A percentile compares a stretch with the other conserved stretches of the same genome.
phyloP scores from a whole-genome alignment of 92 coral and sea anemone genomes.

The Umimayanthus chanpuru region DNA sequence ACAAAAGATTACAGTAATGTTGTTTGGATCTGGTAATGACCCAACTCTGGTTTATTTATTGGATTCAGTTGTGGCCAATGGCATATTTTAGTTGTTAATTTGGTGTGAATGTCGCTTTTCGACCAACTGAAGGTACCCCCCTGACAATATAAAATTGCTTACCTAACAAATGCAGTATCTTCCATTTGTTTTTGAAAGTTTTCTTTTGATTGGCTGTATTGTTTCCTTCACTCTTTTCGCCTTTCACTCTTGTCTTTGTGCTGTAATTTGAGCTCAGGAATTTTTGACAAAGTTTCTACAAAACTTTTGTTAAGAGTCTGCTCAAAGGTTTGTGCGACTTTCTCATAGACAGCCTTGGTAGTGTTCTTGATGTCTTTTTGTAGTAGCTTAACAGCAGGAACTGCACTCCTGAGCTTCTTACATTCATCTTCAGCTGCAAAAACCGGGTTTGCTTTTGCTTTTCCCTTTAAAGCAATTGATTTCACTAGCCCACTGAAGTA shows the following conservation, averaged over 20 bases:
- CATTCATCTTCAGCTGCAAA: constrained; percentile 37
- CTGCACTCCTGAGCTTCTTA: constrained; percentile 4
- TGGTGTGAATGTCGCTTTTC: background rate
- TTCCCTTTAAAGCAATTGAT: background rate
- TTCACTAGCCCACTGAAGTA: constrained; percentile 42
- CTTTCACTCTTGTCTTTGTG: constrained; percentile 41
- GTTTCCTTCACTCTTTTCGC: too few species aligned
- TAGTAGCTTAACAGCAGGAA: constrained; percentile 10
- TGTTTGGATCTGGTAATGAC: too few species aligned
- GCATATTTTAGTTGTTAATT: background rate
- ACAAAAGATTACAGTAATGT: too few species aligned
- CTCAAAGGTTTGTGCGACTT: constrained; percentile 42
- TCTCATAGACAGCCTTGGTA: constrained; percentile 52
- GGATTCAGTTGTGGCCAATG: too few species aligned
- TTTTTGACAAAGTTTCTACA: constrained; percentile 52
- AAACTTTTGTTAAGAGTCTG: constrained; percentile 32
- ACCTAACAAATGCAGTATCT: too few species aligned
- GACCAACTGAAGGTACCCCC: background rate
- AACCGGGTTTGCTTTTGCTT: constrained; percentile 30
- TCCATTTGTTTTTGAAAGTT: constrained; percentile 56
- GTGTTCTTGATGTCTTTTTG: constrained; percentile 49
- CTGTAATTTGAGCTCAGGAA: constrained; percentile 48
- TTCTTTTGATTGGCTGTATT: constrained; percentile 44
- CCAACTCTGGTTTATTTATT: too few species aligned
- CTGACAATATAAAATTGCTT: background rate